Conservation (phyloP, 2,797 vertebrate species). For the Pangasius larnaudii region DNA sequence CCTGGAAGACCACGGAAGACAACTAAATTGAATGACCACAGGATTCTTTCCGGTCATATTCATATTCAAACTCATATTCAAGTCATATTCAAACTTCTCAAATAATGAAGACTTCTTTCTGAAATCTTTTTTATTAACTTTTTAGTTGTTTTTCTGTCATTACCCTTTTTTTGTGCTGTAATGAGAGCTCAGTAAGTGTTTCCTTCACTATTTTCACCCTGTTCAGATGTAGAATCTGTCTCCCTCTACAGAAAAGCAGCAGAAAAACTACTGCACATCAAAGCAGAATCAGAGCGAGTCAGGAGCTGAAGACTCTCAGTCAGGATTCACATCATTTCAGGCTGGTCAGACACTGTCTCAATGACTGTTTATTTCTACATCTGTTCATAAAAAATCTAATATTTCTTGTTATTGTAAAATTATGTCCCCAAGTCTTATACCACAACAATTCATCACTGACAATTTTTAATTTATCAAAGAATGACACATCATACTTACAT, state of each 20-base stretch:
- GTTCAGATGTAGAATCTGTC: not conserved
- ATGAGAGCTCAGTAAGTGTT: not conserved
- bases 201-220: not conserved
- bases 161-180: not conserved
- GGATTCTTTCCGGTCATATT: too few species aligned
- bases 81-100: too few species aligned
- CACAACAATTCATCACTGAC: not conserved
- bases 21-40: too few species aligned
- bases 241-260: not conserved
- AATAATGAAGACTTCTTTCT: too few species aligned
- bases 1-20: too few species aligned
- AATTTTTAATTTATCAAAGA: not conserved
- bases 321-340: not conserved
- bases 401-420: not conserved
- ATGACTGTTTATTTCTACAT: not conserved
- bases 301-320: not conserved
- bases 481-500: not conserved
- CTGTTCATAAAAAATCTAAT: not conserved
- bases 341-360: too few species aligned
- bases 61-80: too few species aligned
- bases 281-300: not conserved
- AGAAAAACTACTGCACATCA: not conserved
- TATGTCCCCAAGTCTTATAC: not conserved
- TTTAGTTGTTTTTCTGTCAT: not conserved
- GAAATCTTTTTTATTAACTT: not conserved